Base-by-base conservation (phyloP, 2,797 vertebrate species). In the Cuniculus paca region DNA sequence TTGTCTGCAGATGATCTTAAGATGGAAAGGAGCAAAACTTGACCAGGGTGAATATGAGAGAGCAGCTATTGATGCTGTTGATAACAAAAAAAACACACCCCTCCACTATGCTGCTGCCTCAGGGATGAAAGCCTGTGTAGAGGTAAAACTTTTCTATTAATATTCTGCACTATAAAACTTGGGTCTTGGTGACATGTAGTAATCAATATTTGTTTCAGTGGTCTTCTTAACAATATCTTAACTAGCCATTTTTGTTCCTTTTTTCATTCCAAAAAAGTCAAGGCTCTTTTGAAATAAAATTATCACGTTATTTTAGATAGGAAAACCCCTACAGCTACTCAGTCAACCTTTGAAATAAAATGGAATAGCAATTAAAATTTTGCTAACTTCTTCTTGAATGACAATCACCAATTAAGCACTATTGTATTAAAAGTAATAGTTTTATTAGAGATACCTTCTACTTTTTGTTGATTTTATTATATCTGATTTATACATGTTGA, bases 51-150 rank as follows among this genome's bases (percentile, higher is more conserved):
- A 99, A 92, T 99, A 99, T 82, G 99, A 99, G 98, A 98, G 98
- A 56, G 99, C 99, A 95, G 99, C 99, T 72, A 98, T 99, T 97
- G 99, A 99, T 88, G 99, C 99, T 97, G 98, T 99, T 0, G 99
- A 99, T 98, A 99, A 99, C 98, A 99, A 99, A 98, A 99, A 99
- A 98, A 99, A 99, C 98, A 99, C 99, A 39, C 99, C 99, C 91
- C 98, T 99, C 97, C 99, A 99, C 98, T 99, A 99, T 92, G 99
- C 99, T 94, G 99, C 99, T 96, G 99, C 99, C 98, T 99, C 99
- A 97, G 99, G 99, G 98, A 99, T 99, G 99, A 99, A 99, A 99
- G 99, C 98, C 24, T 99, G 99, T 97, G 99, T 99, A 7, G 99
- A 99, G 99, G 99, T 99, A 98, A 99, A 90, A 56, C 65, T n/a